phyloP scores from a whole-genome alignment of 2,888 invertebrate genomes.

The Cloeon dipterum region DNA sequence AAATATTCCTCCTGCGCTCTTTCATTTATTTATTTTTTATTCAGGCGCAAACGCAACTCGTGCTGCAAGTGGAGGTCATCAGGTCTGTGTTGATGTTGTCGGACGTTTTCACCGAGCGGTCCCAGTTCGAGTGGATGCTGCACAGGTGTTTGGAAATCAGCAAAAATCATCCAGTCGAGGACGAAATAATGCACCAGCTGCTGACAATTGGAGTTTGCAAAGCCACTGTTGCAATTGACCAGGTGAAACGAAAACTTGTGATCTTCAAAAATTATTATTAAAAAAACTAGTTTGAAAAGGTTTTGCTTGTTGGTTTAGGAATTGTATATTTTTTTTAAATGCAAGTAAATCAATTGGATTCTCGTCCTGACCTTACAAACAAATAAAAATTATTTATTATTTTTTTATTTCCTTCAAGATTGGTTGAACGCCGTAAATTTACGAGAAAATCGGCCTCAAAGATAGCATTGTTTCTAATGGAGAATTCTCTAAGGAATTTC shows the following conservation, averaged over 20 bases:
- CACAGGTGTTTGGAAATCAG: slow-evolving; percentile 40
- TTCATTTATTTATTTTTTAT: background rate
- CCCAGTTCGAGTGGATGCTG: slow-evolving; percentile 61
- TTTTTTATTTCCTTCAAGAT: too few relatives aligned
- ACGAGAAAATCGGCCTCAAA: too few relatives aligned
- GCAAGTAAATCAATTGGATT: too few relatives aligned
- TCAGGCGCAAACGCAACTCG: slow-evolving; percentile 20
- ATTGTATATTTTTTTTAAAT: too few relatives aligned
- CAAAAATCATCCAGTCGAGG: slow-evolving; percentile 38
- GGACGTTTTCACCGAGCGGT: slow-evolving; percentile 49
- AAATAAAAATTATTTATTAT: too few relatives aligned
- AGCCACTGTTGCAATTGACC: slow-evolving; percentile 32
- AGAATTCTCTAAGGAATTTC: too few relatives aligned
- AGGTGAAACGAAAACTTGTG: too few relatives aligned
- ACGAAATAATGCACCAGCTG: slow-evolving; percentile 52
- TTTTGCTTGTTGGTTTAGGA: background rate
- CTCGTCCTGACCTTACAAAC: too few relatives aligned
- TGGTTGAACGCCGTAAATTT: too few relatives aligned
- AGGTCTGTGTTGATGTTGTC: slow-evolving; percentile 46
- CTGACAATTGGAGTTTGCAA: slow-evolving; percentile 41
- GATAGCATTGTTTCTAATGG: too few relatives aligned
- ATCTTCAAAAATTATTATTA: too few relatives aligned
- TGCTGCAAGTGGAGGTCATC: slow-evolving; percentile 29
- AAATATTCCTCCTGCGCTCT: too few relatives aligned
- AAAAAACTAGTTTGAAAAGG: background rate